Evolutionary conservation across 2,888 invertebrate species (phyloP), one percentile per base, ranked within the genome.

Genomic region (Molanna angustata): DNA sequence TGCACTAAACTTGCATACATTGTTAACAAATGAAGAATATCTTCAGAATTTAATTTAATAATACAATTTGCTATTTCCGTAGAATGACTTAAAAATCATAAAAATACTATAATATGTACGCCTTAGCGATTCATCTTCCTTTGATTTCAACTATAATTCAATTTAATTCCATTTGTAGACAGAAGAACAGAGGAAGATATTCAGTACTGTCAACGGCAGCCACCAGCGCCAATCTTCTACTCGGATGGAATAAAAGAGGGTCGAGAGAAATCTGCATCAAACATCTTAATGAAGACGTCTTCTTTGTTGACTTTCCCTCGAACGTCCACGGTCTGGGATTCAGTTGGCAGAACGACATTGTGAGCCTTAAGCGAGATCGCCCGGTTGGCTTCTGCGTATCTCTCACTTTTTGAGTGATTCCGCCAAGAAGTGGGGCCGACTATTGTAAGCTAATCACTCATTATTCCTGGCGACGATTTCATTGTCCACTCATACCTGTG

Each of bases 391-490:
- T 37, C 7, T 14, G 17, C 18, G 17, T 37, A 11, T 16, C 7
- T 17, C 37, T 37, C 11, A 14, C n/a, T 27, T 21, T 53, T 35
- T 52, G 56, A 56, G 56, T 56, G 56, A 56, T 56, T 53, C 49
- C 42, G 48, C 40, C 43, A 35, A 32, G 33, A 31, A 49, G 54
- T 33, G 42, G 39, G 44, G 27, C 31, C 16, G 41, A 13, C 49
- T 48, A 56, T 56, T 56, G 56, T 56, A 43, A 40, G 42, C 43
- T 52, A 56, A 56, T 56, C 56, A 56, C 56, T 56, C 56, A 56
- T 56, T 56, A 56, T 56, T 40, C 31, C 37, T 50, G 46, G 52
- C 44, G 55, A 51, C 14, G 54, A 49, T 40, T 44, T 45, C 49
- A 54, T 54, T 49, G 49, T 49, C 19, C 49, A 27, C 33, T 18